Base-by-base conservation (phyloP, 2,888 invertebrate genomes). In the Drosophila sordidapex region DNA sequence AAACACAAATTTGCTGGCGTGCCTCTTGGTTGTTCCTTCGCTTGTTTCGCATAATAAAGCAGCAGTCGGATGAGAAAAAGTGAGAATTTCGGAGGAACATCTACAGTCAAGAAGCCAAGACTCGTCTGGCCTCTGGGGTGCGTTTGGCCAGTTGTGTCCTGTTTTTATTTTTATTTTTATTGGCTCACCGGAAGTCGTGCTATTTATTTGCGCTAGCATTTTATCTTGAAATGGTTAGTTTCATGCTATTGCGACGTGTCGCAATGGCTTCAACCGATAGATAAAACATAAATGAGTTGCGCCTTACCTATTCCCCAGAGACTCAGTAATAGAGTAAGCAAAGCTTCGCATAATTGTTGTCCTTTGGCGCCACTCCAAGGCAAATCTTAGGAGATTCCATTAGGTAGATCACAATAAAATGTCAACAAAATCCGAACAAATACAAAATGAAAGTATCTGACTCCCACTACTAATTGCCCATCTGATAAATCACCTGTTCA, bases 31-130 rank as follows among this genome's bases (percentile, higher is more conserved):
- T 89, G 88, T 74, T 82, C 78, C 81, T 76, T 80, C 77, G 81
- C 81, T 82, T 89, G 88, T 88, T 83, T 88, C 90, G 87, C 89
- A 89, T 89, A 85, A 89, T 87, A 85, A 85, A 85, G 83, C 90
- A 89, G 80, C 70, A 61, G 70, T 65, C 80, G 52, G 27, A 33
- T 27, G 46, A 43, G 70, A n/a, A 38, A 38, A 63, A 57, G 40
- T 59, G 76, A 76, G 58, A 75, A 71, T 75, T 38, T 54, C 64
- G 62, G 3, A 48, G 25, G 56, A 73, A 10, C 46, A 46, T 59
- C 36, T 56, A 43, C 11, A 43, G 6, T 21, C 6, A 25, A 66
- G 25, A 21, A 10, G 13, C 8, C 36, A 27, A 36, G 33, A 36
- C 65, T 56, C 31, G 46, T 36, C 64, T 65, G 52, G 76, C 80